Base-by-base conservation (phyloP, 2,888 invertebrate genomes). In the Lasioglossum pauxillum region DNA sequence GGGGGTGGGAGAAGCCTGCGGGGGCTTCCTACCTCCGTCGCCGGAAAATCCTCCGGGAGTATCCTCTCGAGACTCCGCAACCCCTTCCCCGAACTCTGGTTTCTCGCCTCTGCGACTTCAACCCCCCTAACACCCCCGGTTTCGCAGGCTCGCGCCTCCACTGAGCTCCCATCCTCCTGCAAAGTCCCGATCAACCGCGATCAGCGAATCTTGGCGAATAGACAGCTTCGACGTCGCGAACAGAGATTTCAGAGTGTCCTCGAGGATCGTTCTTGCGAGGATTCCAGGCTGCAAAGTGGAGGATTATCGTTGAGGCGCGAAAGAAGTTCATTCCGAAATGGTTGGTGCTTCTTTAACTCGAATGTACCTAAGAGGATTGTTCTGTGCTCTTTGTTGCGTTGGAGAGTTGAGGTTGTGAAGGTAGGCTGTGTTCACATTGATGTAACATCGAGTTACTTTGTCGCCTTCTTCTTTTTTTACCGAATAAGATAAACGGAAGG, bases 21-120 rank as follows among this genome's bases (percentile, higher is more conserved):
- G 93, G 75, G 92, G 91, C 92, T 90, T 89, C 88, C 90, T 90
- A 88, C 91, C 90, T 90, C 88, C 89, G 79, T 80, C 80, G 81
- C 85, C 83, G 90, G 91, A 89, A 92, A 91, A 91, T 92, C 90
- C 91, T 92, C 82, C 88, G 89, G 77, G 90, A 90, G 90, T 89
- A 92, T 92, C 92, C 91, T 90, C 91, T 86, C 87, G 90, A 90
- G 91, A 91, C 84, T 84, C 87, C 49, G 77, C 81, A 41, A 57
- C 84, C 46, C 82, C 60, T 71, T 41, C 71, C n/a, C 41, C 57
- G n/a, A 57, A n/a, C 57, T 4, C n/a, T 57, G 69, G 49, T 71
- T 57, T 67, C 85, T 72, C 77, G 64, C 77, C 46, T 76, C 64
- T 14, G 74, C 67, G 69, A n/a, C 64, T 44, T 35, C 79, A 78